Evolutionary conservation across 2,113 vertebrate genomes (phyloP).

Genomic region (Crypturellus undulatus): DNA sequence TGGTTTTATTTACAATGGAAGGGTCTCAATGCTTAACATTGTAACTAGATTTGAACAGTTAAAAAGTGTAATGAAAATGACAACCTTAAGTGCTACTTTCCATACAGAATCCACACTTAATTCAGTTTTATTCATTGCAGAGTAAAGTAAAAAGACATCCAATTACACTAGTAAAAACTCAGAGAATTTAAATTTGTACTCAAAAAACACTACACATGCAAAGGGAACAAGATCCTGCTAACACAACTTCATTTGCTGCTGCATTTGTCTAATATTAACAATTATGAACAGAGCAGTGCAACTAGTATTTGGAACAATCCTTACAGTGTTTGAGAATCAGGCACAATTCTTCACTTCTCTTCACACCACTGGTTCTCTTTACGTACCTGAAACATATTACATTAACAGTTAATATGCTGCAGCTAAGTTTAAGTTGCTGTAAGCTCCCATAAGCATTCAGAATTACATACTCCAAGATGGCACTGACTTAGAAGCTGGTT

Average conservation of each 20-base stretch:
- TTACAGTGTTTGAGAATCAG: slow-evolving; percentile 87
- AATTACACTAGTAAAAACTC: slow-evolving; percentile 78
- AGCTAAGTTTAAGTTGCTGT: background rate
- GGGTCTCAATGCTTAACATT: slow-evolving; percentile 50
- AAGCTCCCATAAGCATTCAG: background rate
- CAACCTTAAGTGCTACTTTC: slow-evolving; percentile 73
- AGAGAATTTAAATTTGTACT: slow-evolving; percentile 72
- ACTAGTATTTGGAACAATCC: slow-evolving; percentile 90
- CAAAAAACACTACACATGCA: slow-evolving; percentile 81
- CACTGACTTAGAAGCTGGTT: background rate
- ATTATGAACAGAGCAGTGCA: slow-evolving; percentile 99
- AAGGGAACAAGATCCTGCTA: slow-evolving; percentile 86
- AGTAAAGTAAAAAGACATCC: slow-evolving; percentile 76
- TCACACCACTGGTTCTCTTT: slow-evolving; percentile 99
- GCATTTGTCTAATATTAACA: slow-evolving; percentile 95
- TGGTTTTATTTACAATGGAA: slow-evolving; percentile 83
- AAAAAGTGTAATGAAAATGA: slow-evolving; percentile 59
- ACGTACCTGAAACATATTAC: slow-evolving; percentile 88
- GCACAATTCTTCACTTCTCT: slow-evolving; percentile 89
- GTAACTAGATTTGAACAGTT: slow-evolving; percentile 74
- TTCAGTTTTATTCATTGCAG: slow-evolving; percentile 79
- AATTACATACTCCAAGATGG: background rate
- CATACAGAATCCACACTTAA: slow-evolving; percentile 74
- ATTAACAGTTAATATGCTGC: background rate
- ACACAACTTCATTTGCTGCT: slow-evolving; percentile 83